Base-by-base conservation (phyloP, 2,113 vertebrate species). In the Ploceus nigricollis region DNA sequence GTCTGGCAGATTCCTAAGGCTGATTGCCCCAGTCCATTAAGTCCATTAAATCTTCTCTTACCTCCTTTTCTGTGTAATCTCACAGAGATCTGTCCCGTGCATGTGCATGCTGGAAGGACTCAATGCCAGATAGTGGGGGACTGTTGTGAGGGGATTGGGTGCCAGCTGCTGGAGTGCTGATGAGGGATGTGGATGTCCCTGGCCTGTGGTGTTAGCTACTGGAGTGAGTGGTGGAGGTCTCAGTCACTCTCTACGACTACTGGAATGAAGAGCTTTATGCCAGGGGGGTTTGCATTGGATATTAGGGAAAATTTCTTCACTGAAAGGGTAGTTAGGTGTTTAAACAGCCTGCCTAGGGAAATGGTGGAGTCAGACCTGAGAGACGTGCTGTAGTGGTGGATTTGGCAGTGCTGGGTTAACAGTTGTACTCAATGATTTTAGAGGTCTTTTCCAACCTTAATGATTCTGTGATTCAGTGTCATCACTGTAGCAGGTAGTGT, bases 221-320 rank as follows among this genome's bases (percentile, higher is more conserved):
- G 48, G 35, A 44, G 10, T 0, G 0, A 45, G 13, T 17, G 12
- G 12, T 9, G 6, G 24, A 8, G 5, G 4, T 83, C 31, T 66
- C n/a, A 21, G 42, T 39, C 7, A 1, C 50, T 64, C 39, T 61
- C 10, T 76, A 7, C 15, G 54, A 5, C 27, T 35, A 30, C 37
- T 23, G 65, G 44, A 45, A 56, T 61, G 7, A 27, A 71, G 24
- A 21, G 23, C 35, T 33, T 54, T 78, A 61, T 19, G 6, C 21
- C 3, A 5, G 10, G 6, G 13, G 7, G 2, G 13, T 54, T 68
- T 81, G 30, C 18, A 33, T 8, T 70, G 33, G 35, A 31, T 69
- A 45, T 30, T 68, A 28, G 8, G 11, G 35, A 14, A n/a, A 18
- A 40, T 3, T 31, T 48, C 15, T 81, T 84, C 10, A 10, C 23